phyloP scores from a whole-genome alignment of 2,797 vertebrate species.

The Melopsittacus undulatus region DNA sequence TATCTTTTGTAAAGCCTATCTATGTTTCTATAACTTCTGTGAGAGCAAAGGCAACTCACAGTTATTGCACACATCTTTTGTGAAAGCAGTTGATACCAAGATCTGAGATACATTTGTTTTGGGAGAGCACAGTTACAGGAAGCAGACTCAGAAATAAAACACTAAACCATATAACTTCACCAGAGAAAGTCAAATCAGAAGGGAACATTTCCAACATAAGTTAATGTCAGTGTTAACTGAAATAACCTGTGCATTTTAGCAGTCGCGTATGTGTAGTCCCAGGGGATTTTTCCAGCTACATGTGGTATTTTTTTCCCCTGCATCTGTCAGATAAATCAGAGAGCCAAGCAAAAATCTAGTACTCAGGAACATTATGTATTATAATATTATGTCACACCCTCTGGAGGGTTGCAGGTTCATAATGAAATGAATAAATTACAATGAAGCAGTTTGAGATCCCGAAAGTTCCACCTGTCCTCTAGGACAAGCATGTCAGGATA shows the following conservation, averaged over 20 bases:
- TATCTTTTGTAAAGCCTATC: not conserved
- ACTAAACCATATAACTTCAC: not conserved
- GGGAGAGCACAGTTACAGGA: not conserved
- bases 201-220: not conserved
- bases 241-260: slow-evolving; percentile 36
- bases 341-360: not conserved
- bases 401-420: slow-evolving; percentile 34
- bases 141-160: not conserved
- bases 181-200: not conserved
- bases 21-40: not conserved
- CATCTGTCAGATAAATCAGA: slow-evolving; percentile 44
- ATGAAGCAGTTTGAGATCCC: slow-evolving; percentile 9
- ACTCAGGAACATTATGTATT: slow-evolving; percentile 10
- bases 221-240: not conserved
- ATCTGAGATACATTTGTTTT: not conserved
- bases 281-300: slow-evolving; percentile 14
- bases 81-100: not conserved
- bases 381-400: slow-evolving; percentile 30
- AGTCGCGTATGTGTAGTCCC: not conserved
- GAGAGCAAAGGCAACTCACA: not conserved
- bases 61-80: not conserved
- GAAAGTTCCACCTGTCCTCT: slow-evolving; percentile 37
- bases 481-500: slow-evolving; percentile 17
- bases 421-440: slow-evolving; percentile 62
- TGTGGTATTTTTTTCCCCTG: not conserved